phyloP scores from a whole-genome alignment of 2,888 invertebrate species.

The Gortyna flavago region DNA sequence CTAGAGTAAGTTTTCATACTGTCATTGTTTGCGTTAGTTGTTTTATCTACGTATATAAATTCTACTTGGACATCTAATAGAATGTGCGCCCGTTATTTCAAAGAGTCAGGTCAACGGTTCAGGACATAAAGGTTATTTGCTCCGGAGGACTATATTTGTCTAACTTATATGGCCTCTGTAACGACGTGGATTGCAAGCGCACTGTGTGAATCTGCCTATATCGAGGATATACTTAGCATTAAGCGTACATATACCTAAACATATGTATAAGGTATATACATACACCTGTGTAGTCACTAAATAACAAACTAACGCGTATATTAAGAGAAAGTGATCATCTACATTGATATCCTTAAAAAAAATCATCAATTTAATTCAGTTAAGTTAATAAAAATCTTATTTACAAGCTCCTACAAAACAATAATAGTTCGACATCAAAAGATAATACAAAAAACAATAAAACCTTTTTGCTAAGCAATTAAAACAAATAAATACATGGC shows the following conservation, averaged over 20 bases:
- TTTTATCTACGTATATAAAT: not conserved
- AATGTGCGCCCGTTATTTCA: conserved; percentile 44
- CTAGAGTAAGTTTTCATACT: not conserved
- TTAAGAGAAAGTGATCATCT: conserved; percentile 73
- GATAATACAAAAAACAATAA: conserved; percentile 78
- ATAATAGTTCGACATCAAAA: conserved; percentile 70
- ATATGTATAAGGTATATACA: conserved; percentile 81
- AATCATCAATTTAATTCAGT: conserved; percentile 64
- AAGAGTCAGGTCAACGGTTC: not conserved
- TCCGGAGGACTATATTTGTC: conserved; percentile 66
- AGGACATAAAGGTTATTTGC: conserved; percentile 37
- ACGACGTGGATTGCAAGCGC: conserved; percentile 71
- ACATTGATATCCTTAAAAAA: conserved; percentile 64
- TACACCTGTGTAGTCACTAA: conserved; percentile 85
- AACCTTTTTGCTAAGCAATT: conserved; percentile 84
- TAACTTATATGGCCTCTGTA: conserved; percentile 67
- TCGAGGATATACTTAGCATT: conserved; percentile 64
- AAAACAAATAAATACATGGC: conserved; percentile 82
- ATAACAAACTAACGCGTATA: conserved; percentile 87
- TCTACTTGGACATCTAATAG: not conserved
- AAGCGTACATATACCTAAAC: conserved; percentile 75
- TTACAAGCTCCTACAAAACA: conserved; percentile 85
- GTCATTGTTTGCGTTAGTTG: not conserved
- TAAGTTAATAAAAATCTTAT: conserved; percentile 89
- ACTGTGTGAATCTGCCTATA: conserved; percentile 66